phyloP scores from a whole-genome alignment of 2,888 invertebrate species.

The Merodon equestris region DNA sequence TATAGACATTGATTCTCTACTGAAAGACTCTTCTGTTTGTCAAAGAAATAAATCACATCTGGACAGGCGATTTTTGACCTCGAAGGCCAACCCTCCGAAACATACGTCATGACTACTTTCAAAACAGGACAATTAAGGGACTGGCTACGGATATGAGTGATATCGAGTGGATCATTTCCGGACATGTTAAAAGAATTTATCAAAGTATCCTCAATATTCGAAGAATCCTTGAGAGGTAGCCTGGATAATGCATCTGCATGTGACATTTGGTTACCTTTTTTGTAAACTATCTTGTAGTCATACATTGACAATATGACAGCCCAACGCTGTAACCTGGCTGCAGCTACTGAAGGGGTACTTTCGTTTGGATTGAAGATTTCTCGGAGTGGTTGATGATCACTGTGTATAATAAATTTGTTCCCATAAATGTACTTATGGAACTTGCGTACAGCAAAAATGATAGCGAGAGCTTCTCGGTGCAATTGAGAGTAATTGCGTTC shows the following conservation, averaged over 20 bases:
- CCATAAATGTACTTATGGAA: conserved; percentile 77
- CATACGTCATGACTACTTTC: conserved; percentile 22
- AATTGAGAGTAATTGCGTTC: conserved; percentile 71
- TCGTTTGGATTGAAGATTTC: conserved; percentile 34
- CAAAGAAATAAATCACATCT: conserved; percentile 7
- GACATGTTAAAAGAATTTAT: conserved; percentile 34
- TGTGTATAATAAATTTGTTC: conserved; percentile 12
- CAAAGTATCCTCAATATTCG: conserved; percentile 3
- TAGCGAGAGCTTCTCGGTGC: conserved; percentile 73
- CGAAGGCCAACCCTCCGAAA: conserved; percentile 22
- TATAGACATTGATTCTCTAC: conserved; percentile 23
- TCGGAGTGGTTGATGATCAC: conserved; percentile 23
- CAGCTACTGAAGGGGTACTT: conserved; percentile 24
- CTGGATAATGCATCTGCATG: conserved; percentile 34
- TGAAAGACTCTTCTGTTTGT: conserved; percentile 17
- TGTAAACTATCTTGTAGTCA: conserved; percentile 28
- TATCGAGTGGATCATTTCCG: conserved; percentile 8
- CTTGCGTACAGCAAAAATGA: conserved; percentile 75
- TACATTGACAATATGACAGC: too few species aligned
- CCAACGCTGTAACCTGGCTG: too few species aligned
- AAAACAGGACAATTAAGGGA: conserved; percentile 1
- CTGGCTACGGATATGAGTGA: conserved; percentile 3
- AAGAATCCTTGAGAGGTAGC: conserved; percentile 18
- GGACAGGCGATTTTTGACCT: conserved; percentile 1
- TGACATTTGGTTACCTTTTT: conserved; percentile 19